These are phyloP conservation scores for Polydrusus tereticollis DNA, from an alignment of 2,888 invertebrate genomes.

Conservation along the genomic window DNA sequence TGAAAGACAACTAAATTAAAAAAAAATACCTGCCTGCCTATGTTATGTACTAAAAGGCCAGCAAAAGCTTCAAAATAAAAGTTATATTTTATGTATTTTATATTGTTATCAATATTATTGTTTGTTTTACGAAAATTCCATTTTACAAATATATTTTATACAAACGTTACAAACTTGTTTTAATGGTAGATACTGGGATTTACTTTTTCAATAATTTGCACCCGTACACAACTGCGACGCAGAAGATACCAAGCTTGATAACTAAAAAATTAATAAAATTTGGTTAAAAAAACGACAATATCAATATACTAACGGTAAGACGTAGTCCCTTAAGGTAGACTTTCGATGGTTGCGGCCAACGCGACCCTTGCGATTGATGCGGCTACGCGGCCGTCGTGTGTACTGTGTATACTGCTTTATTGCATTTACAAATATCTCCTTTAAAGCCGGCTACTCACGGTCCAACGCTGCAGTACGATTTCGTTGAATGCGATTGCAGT, in stretches of 20 bases:
- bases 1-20: neutral
- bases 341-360: too few species aligned
- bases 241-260: constrained; percentile 33
- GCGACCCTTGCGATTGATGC: too few species aligned
- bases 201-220: constrained; percentile 29
- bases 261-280: constrained; percentile 32
- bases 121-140: constrained; percentile 26
- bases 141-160: constrained; percentile 39
- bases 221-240: constrained; percentile 26
- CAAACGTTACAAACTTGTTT: neutral
- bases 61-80: constrained; percentile 5
- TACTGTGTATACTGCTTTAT: too few species aligned
- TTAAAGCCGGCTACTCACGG: too few species aligned
- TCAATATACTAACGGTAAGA: too few species aligned
- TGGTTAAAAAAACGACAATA: too few species aligned
- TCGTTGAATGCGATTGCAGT: too few species aligned
- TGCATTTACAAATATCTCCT: too few species aligned
- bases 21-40: too few species aligned
- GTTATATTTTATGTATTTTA: constrained; percentile 17
- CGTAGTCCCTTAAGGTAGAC: too few species aligned
- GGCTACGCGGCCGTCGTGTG: too few species aligned
- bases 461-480: too few species aligned
- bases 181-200: neutral
- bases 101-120: constrained; percentile 41
- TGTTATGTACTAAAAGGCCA: neutral